These are phyloP conservation scores for Biston stratarius DNA, from an alignment of 2,888 invertebrate genomes.

Conservation along the genomic window DNA sequence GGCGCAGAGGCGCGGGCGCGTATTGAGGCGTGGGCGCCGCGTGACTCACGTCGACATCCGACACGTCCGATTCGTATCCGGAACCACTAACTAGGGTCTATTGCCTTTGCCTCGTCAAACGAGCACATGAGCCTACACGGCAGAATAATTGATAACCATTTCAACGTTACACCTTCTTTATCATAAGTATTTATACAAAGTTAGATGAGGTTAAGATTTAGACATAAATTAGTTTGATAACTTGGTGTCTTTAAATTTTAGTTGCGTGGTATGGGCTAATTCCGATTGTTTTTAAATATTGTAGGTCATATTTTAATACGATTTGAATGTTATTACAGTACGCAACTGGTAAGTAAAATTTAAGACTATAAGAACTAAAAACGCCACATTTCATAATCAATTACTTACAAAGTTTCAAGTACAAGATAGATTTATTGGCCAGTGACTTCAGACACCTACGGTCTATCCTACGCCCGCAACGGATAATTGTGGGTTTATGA, in stretches of 20 bases:
- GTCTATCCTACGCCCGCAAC: slow-evolving; percentile 57
- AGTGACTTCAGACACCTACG: slow-evolving; percentile 67
- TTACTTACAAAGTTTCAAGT: slow-evolving; percentile 4
- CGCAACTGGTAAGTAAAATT: background rate
- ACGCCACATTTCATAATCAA: slow-evolving; percentile 2
- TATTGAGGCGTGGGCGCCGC: slow-evolving; percentile 73
- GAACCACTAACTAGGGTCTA: slow-evolving; percentile 83
- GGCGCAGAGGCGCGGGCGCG: slow-evolving; percentile 52
- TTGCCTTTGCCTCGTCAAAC: slow-evolving; percentile 70
- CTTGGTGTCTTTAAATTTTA: too few relatives aligned
- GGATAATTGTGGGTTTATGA: slow-evolving; percentile 69
- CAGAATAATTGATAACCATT: slow-evolving; percentile 58
- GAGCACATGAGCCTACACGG: slow-evolving; percentile 72
- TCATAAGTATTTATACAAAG: background rate
- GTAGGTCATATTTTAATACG: too few relatives aligned
- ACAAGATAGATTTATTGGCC: slow-evolving; percentile 57
- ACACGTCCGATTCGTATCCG: slow-evolving; percentile 86
- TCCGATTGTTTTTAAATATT: too few relatives aligned
- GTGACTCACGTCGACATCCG: slow-evolving; percentile 87
- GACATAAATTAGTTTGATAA: background rate
- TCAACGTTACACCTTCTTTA: slow-evolving; percentile 31
- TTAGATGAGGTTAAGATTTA: background rate
- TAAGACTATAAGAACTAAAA: background rate
- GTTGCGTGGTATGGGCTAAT: too few relatives aligned
- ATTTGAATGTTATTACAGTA: too few relatives aligned